Evolutionary conservation across 1,140 invertebrate species (phyloP).

Genomic region (Ericerus pela): DNA sequence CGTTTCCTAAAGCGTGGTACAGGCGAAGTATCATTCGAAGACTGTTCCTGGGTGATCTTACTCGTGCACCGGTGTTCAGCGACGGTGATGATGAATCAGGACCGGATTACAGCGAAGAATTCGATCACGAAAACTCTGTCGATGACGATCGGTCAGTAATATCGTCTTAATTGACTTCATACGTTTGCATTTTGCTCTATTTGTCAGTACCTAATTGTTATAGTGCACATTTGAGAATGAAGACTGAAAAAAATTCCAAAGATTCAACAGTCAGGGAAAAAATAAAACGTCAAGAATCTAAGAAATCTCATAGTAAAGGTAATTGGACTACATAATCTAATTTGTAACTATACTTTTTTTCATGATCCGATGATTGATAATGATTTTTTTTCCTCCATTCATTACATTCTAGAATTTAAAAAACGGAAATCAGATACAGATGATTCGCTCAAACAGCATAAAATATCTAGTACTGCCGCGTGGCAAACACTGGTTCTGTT

Average conservation of each 20-base stretch:
- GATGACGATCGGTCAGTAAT: neutral
- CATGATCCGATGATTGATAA: neutral
- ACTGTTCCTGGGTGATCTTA: slow-evolving; percentile 75
- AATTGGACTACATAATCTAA: neutral
- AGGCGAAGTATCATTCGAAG: slow-evolving; percentile 77
- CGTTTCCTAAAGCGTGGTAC: slow-evolving; percentile 98
- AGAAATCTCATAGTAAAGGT: slow-evolving; percentile 2
- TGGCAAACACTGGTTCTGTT: slow-evolving; percentile 95
- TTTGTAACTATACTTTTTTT: no score
- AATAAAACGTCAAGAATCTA: slow-evolving; percentile 9
- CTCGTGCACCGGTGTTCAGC: slow-evolving; percentile 12
- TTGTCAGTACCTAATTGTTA: neutral
- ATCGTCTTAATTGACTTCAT: no score
- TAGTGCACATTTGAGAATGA: neutral
- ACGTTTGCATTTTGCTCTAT: neutral
- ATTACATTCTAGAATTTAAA: no score
- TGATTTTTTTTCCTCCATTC: neutral
- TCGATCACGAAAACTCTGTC: neutral
- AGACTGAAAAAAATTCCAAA: neutral
- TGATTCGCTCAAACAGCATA: slow-evolving; percentile 16
- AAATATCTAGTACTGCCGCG: slow-evolving; percentile 32
- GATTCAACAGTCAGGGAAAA: neutral
- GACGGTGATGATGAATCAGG: slow-evolving; percentile 20
- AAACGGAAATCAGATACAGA: neutral
- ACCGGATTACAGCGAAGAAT: slow-evolving; percentile 17